Evolutionary conservation across 2,113 vertebrate genomes (phyloP), one percentile per base, ranked within the genome.

Genomic region (Mastomys coucha): DNA sequence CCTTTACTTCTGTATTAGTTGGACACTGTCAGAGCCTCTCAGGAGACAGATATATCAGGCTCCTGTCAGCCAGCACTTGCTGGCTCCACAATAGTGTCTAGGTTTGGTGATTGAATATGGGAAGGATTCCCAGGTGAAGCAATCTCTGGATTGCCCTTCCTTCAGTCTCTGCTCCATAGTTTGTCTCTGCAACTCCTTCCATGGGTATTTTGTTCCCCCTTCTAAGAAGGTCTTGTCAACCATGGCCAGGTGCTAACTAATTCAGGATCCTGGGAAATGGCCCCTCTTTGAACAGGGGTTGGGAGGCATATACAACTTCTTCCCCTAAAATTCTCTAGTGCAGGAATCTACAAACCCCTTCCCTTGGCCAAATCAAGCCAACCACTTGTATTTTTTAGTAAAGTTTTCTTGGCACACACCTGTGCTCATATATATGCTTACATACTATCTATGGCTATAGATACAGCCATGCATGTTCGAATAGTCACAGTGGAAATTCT

Each of bases 371-470:
- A 84, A 63, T 76, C 63, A 14, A 63, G 22, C 4, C 36, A 1
- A 11, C 13, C 13, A 24, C 24, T 11, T 67, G 19, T 67, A 67
- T 63, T 88, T 88, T 14, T 93, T 33, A 95, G 76, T 91, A 94
- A 89, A 95, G 33, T 91, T 97, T 97, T 96, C 93, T 88, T 63
- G 87, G 28, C 65, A 93, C 22, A 39, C 0, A 60, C 13, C 1
- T 70, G 49, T 0, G 0, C 28, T 69, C 4, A 13, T 11, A 8
- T 84, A 13, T 11, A 8, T 84, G 67, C 67, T 49, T 80, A n/a
- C 1, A 2, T 76, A 1, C 63, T 28, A 5, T 78, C n/a, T 24
- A 11, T 60, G 49, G 49, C 45, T 24, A 1, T 3, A 16, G 60
- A 31, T 49, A 7, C 42, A 56, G 12, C 3, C 67, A 39, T 10